Conservation (phyloP, 1,140 invertebrate genomes). For the Trissolcus basalis region DNA sequence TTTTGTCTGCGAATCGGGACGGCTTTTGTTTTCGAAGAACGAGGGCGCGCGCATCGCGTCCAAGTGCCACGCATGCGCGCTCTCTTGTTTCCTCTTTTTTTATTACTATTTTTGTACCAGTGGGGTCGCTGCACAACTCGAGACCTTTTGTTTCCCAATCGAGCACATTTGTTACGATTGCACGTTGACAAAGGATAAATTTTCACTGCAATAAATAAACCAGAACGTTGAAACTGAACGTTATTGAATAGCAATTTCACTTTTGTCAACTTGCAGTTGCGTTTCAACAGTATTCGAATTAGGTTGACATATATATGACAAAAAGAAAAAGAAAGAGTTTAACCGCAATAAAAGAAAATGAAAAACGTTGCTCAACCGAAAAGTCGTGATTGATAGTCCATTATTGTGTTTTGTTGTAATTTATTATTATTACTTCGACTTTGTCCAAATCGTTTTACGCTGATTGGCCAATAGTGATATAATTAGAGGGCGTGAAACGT, state of each 20-base stretch:
- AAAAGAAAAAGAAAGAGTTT: conserved; percentile 9
- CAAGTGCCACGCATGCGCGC: neutral
- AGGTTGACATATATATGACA: neutral
- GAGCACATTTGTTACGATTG: neutral
- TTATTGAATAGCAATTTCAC: no score
- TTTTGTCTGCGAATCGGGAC: conserved; percentile 29
- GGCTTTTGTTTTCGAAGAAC: neutral
- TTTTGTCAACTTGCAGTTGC: no score
- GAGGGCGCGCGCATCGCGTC: neutral
- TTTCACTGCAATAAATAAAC: no score
- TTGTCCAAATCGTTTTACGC: conserved; percentile 8
- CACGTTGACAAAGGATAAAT: neutral
- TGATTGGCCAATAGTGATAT: conserved; percentile 24
- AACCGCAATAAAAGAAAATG: conserved; percentile 9
- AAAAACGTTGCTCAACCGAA: conserved; percentile 31
- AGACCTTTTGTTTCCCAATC: neutral
- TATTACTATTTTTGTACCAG: conserved; percentile 2
- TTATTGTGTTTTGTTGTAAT: conserved; percentile 6
- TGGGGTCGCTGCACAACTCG: conserved; percentile 26
- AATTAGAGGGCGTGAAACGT: conserved; percentile 14
- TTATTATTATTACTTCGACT: conserved; percentile 15
- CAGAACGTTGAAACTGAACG: no score
- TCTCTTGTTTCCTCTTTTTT: neutral
- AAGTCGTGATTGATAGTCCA: conserved; percentile 16
- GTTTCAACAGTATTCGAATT: conserved; percentile 12